Conservation (phyloP, 2,888 invertebrate species). For the Cataglyphis livida region DNA sequence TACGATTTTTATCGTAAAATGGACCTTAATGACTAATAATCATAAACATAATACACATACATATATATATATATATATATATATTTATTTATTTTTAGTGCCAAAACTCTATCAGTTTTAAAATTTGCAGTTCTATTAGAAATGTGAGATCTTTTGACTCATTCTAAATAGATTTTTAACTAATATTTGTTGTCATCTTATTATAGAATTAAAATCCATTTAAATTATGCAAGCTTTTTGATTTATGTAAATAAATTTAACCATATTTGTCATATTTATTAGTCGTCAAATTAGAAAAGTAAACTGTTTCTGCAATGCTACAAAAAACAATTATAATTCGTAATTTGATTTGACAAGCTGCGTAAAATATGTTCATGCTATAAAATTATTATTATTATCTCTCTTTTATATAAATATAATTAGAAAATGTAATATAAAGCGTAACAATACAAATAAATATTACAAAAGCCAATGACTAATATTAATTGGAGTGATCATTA, state of each 20-base stretch:
- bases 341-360: conserved; percentile 28
- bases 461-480: conserved; percentile 38
- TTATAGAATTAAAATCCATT: background rate
- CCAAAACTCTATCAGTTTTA: background rate
- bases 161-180: background rate
- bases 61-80: background rate
- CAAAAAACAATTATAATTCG: conserved; percentile 27
- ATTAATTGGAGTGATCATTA: conserved; percentile 45
- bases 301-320: conserved; percentile 1
- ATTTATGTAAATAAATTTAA: background rate
- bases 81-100: background rate
- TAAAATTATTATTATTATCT: conserved; percentile 37
- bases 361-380: background rate
- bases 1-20: too few relatives aligned
- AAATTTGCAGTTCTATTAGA: background rate
- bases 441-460: conserved; percentile 40
- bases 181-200: background rate
- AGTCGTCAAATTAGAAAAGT: conserved; percentile 2
- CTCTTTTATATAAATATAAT: conserved; percentile 29
- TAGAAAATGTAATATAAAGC: conserved; percentile 17
- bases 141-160: background rate
- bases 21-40: conserved; percentile 39
- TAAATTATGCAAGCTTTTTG: background rate
- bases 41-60: background rate
- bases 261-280: background rate